Base-by-base conservation (phyloP, 2,797 vertebrate species). In the Sebastiscus tertius region DNA sequence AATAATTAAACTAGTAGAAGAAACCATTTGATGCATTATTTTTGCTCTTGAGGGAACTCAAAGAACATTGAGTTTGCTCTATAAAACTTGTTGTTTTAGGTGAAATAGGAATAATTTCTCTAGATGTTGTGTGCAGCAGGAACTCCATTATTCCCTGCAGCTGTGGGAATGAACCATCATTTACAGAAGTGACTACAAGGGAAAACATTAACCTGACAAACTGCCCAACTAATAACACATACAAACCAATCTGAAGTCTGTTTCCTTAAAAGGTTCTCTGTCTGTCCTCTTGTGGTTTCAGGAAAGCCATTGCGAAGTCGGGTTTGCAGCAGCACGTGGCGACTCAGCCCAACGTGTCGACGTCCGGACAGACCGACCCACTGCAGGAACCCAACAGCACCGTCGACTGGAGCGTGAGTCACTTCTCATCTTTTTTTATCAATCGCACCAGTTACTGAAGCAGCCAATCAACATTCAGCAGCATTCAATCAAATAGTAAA, bases 391-490 rank as follows among this genome's bases (percentile, higher is more conserved):
- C 97, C 58, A 96, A 92, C 88, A 96, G 92, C 93, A 95, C 91
- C 1, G 95, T 99, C 10, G 98, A 99, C 95, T 99, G 98, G 98
- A 98, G 93, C 0, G 98, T 99, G 94, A 98, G 98, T 97, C 34
- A 46, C 42, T 42, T 42, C 39, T 42, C 39, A 42, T 42, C 39
- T 42, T 42, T 16, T 42, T 6, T 42, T 16, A 42, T 18, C 16
- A 46, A 1, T 18, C 42, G 16, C 42, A 46, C 16, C 7, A 46
- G 16, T 16, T 46, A 46, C 42, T 46, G 42, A 46, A 46, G 42
- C 42, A 46, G 42, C 42, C 42, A 46, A 46, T 46, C 42, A 46
- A 18, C 46, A 54, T 22, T 6, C n/a, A 56, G 9, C 22, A 13
- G 20, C 63, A 42, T 6, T 27, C 36, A 26, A 10, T 39, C 61